These are phyloP conservation scores for Diploscapter pachys DNA, from an alignment of 1,140 invertebrate species.

Conservation along the genomic window DNA sequence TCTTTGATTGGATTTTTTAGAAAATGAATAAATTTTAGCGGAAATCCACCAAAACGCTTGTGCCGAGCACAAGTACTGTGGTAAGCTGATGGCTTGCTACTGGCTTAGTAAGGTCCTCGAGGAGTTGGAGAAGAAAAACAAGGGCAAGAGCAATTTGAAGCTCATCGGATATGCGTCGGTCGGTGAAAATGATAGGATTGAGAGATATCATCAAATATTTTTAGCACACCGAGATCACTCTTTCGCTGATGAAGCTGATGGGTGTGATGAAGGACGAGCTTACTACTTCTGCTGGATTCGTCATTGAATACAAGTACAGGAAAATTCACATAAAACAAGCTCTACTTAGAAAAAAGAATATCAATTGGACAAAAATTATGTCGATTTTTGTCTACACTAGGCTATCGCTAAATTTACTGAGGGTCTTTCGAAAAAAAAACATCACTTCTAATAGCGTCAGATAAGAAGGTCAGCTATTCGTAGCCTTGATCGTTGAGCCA, in stretches of 20 bases:
- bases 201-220: slow-evolving; percentile 6
- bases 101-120: slow-evolving; percentile 39
- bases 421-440: no score
- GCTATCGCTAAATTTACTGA: neutral
- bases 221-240: slow-evolving; percentile 42
- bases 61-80: slow-evolving; percentile 38
- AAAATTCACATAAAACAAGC: neutral
- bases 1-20: no score
- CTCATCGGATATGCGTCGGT: slow-evolving; percentile 39
- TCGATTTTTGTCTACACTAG: neutral
- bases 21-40: slow-evolving; percentile 26
- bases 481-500: no score
- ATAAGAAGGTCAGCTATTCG: no score
- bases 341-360: neutral
- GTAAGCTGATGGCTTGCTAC: slow-evolving; percentile 36
- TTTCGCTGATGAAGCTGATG: slow-evolving; percentile 41
- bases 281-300: slow-evolving; percentile 44
- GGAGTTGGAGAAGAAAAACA: slow-evolving; percentile 4
- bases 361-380: neutral
- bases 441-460: no score
- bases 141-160: slow-evolving; percentile 10
- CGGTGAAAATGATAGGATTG: neutral
- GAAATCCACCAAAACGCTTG: slow-evolving; percentile 40
- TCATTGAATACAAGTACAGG: slow-evolving; percentile 26
- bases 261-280: slow-evolving; percentile 37